These are phyloP conservation scores for Osmerus eperlanus DNA, from an alignment of 2,113 vertebrate genomes.

Conservation along the genomic window DNA sequence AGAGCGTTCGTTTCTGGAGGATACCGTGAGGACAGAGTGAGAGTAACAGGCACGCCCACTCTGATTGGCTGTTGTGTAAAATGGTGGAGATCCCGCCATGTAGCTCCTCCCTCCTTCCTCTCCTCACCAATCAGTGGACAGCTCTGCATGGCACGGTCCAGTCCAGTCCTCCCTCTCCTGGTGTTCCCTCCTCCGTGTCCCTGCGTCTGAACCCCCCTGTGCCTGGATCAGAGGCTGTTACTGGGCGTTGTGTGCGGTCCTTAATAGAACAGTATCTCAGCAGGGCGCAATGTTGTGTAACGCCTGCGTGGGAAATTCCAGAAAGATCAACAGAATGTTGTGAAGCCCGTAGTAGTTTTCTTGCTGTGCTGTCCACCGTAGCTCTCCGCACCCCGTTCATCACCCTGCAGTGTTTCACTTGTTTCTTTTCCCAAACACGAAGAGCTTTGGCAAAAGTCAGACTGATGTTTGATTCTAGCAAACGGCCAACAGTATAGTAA, in stretches of 20 bases:
- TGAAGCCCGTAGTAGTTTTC: constrained; percentile 1
- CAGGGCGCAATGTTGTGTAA: constrained; percentile 47
- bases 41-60: constrained; percentile 50
- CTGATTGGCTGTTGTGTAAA: constrained; percentile 54
- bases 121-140: constrained; percentile 38
- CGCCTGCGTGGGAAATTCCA: constrained; percentile 38
- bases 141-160: constrained; percentile 58
- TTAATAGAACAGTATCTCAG: constrained; percentile 53
- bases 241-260: constrained; percentile 58
- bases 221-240: constrained; percentile 34
- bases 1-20: constrained; percentile 18
- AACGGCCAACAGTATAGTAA: too few species aligned
- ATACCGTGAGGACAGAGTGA: constrained; percentile 19
- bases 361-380: background rate
- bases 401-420: background rate
- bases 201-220: constrained; percentile 11
- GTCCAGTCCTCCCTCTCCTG: constrained; percentile 57
- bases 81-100: constrained; percentile 41
- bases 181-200: constrained; percentile 26
- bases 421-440: background rate
- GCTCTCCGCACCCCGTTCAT: background rate
- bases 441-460: too few species aligned
- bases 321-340: constrained; percentile 34
- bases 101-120: constrained; percentile 41
- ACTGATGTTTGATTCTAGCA: too few species aligned